phyloP scores from a whole-genome alignment of 2,797 vertebrate species.

The Tadarida brasiliensis region DNA sequence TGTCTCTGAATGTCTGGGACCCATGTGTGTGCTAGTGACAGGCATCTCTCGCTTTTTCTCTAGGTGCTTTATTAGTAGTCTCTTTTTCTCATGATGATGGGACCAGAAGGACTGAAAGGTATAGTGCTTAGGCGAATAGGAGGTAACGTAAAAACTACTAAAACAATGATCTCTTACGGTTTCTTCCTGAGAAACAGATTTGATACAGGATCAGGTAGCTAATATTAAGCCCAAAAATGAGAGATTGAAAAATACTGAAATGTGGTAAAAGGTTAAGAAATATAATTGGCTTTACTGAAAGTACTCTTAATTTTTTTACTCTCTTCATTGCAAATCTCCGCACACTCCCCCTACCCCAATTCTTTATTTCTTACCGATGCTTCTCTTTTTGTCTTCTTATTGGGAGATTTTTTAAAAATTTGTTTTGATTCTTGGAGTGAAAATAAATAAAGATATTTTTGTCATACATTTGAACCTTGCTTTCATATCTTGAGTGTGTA shows the following conservation, averaged over 20 bases:
- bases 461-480: slow-evolving; percentile 41
- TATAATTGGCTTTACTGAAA: slow-evolving; percentile 61
- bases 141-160: slow-evolving; percentile 29
- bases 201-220: slow-evolving; percentile 39
- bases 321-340: not conserved
- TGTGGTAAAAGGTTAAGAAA: slow-evolving; percentile 49
- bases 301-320: slow-evolving; percentile 68
- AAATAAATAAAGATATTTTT: slow-evolving; percentile 62
- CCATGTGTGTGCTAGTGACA: not conserved
- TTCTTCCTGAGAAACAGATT: slow-evolving; percentile 47
- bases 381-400: slow-evolving; percentile 68
- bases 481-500: slow-evolving; percentile 19
- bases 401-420: not conserved
- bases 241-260: slow-evolving; percentile 50
- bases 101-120: slow-evolving; percentile 63
- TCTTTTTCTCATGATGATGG: slow-evolving; percentile 70
- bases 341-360: not conserved
- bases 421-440: slow-evolving; percentile 58
- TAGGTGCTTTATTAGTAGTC: slow-evolving; percentile 59
- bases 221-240: slow-evolving; percentile 52
- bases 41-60: slow-evolving; percentile 26
- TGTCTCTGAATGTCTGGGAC: slow-evolving; percentile 45
- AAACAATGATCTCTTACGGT: slow-evolving; percentile 29
- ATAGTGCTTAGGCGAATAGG: slow-evolving; percentile 48
- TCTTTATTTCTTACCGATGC: slow-evolving; percentile 44